Conservation (phyloP, 2,113 vertebrate genomes). For the Thermophis baileyi region DNA sequence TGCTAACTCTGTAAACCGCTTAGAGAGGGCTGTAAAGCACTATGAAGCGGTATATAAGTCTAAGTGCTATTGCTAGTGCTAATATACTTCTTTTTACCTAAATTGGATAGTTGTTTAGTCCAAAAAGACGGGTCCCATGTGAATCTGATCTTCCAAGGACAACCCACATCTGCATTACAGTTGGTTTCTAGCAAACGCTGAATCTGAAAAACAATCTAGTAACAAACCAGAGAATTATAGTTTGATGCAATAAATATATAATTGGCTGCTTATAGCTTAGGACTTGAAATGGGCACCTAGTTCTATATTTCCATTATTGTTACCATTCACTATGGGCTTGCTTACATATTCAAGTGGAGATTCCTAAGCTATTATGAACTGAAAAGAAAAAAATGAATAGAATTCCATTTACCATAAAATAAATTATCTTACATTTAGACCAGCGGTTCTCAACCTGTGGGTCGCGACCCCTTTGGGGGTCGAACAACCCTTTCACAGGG, state of each 20-base stretch:
- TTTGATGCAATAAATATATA: not conserved
- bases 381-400: not conserved
- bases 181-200: slow-evolving; percentile 87
- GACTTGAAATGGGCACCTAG: not conserved
- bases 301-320: not conserved
- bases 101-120: slow-evolving; percentile 88
- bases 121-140: slow-evolving; percentile 97
- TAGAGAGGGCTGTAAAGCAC: too few species aligned
- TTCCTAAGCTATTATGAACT: not conserved
- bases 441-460: too few species aligned
- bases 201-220: slow-evolving; percentile 94
- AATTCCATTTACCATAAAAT: not conserved
- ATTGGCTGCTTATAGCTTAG: not conserved
- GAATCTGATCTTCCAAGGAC: slow-evolving; percentile 90
- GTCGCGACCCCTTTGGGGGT: too few species aligned
- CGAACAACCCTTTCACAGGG: too few species aligned
- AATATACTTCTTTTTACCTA: slow-evolving; percentile 75
- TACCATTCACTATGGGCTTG: not conserved
- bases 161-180: slow-evolving; percentile 75
- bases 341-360: not conserved
- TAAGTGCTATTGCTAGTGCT: too few species aligned
- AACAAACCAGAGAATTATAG: slow-evolving; percentile 28
- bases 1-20: too few species aligned
- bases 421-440: not conserved
- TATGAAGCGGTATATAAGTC: too few species aligned